Evolutionary conservation across 2,888 invertebrate species (phyloP), one percentile per base, ranked within the genome.

Genomic region (Ochlodes sylvanus): DNA sequence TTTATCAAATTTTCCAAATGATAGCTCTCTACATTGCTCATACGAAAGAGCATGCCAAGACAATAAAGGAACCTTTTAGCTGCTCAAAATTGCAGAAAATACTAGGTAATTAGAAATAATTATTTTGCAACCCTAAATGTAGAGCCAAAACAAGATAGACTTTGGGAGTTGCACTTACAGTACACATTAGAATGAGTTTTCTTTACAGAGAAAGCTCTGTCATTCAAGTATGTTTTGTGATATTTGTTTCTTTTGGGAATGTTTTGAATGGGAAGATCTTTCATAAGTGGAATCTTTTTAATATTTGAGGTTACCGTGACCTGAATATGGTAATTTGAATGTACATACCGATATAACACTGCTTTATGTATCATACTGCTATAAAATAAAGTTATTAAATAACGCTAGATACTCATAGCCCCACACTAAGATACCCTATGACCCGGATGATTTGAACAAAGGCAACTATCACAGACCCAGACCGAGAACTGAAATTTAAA

Each of bases 101-200:
- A 9, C 65, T 58, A n/a, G n/a, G n/a, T n/a, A 66, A 66, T 66
- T 66, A 60, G 52, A 66, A 60, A 66, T 64, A 64, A 19, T 47
- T 38, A 38, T 2, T 10, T 57, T 57, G 38, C 57, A 57, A 38
- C 63, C 55, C 19, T 17, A 12, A 2, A 42, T 21, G 17, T 17
- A 15, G 2, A 21, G 0, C 52, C 14, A 14, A 14, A 17, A 21
- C 2, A 64, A 34, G 38, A 21, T 57, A 14, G 17, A 4, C 65
- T 50, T 50, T 58, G 50, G 38, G 7, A 0, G 0, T 19, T 6
- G 0, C 5, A 7, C n/a, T 14, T 58, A 65, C 12, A 14, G 50
- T 15, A 58, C 14, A 50, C 27, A 17, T 52, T 65, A 15, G 34
- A 47, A 12, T 38, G 17, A 21, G 15, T 27, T 14, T 27, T 15